phyloP scores from a whole-genome alignment of 2,113 vertebrate genomes.

The Ctenodactylus gundi region DNA sequence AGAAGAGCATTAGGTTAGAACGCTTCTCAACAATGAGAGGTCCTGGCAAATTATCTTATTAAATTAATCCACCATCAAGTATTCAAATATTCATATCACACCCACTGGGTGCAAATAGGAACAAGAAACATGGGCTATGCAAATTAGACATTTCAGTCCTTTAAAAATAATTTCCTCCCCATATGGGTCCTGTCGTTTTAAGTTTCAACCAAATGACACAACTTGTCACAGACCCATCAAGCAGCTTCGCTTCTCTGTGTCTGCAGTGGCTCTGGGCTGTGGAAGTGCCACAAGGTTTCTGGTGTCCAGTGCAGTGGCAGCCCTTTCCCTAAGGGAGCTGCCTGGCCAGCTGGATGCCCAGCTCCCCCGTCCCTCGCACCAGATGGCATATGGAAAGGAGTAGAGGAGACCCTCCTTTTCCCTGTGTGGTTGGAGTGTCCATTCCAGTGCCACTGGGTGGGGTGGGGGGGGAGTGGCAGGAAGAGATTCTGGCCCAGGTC shows the following conservation, averaged over 20 bases:
- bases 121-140: conserved; percentile 48
- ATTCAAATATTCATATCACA: conserved; percentile 41
- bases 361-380: accelerated
- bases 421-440: background rate
- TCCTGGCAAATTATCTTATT: background rate
- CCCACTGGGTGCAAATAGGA: conserved; percentile 20
- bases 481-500: background rate
- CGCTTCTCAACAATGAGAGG: background rate
- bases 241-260: background rate
- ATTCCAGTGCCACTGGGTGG: background rate
- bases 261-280: background rate
- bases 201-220: background rate
- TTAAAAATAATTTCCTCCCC: conserved; percentile 60
- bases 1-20: background rate
- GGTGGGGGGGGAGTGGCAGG: background rate
- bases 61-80: conserved; percentile 9
- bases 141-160: conserved; percentile 70
- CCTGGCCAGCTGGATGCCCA: accelerated
- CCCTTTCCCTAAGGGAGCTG: accelerated
- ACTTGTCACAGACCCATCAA: background rate
- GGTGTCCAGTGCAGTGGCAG: too few species aligned
- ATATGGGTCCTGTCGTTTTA: conserved; percentile 57
- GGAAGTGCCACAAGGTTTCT: background rate
- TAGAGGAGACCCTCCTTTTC: background rate
- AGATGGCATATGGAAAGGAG: too few species aligned